Percentiles rank a stretch among this genome's conserved stretches.
Conservation (phyloP, 23 tunicate species). For the Ascidia mentula region DNA sequence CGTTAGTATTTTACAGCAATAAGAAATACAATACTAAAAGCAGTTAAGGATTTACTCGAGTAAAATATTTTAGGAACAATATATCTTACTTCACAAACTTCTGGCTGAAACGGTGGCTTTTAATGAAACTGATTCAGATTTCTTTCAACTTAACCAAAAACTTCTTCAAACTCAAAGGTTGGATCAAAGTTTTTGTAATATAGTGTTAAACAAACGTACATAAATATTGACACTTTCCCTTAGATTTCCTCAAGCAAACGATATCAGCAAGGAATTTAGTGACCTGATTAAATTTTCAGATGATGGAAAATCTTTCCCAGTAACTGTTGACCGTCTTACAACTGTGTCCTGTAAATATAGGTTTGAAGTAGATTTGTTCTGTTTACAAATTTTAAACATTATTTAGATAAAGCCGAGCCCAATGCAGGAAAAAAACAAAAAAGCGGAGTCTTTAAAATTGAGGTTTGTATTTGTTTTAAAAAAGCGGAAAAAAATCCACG, state of each 20-base stretch:
- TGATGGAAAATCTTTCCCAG: neutral
- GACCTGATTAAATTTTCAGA: neutral
- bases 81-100: neutral
- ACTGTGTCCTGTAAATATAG: neutral
- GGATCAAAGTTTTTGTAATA: neutral
- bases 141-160: neutral
- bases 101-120: conserved; percentile 4
- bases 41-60: neutral
- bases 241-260: neutral
- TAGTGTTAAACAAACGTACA: neutral
- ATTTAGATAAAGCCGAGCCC: neutral
- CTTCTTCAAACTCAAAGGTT: neutral
- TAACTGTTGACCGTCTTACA: neutral
- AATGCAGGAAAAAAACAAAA: neutral
- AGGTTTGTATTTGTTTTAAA: neutral
- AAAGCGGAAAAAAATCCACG: neutral
- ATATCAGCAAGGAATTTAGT: neutral
- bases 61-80: neutral
- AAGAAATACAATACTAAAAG: too few relatives aligned
- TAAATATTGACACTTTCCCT: neutral
- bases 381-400: neutral
- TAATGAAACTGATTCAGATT: neutral
- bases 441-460: neutral
- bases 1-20: neutral
- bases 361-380: neutral